Percentiles rank a stretch among this genome's conserved stretches.
These are phyloP conservation scores for Prionailurus bengalensis DNA, from an alignment of 2,113 vertebrate species.

Conservation along the genomic window DNA sequence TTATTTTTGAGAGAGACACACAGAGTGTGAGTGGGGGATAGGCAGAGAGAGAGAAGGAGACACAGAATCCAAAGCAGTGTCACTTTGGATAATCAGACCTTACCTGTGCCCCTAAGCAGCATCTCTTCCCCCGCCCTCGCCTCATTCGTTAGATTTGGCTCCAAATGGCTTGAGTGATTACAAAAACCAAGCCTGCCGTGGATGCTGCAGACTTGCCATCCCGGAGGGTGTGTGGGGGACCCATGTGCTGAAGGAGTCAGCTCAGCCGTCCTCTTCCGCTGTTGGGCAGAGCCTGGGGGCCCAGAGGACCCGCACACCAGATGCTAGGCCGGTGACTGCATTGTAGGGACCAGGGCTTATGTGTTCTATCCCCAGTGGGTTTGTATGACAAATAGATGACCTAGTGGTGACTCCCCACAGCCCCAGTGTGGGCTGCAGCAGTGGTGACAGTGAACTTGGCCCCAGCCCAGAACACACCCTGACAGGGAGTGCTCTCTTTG, in stretches of 20 bases:
- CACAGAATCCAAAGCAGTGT: background rate
- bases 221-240: background rate
- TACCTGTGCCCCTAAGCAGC: background rate
- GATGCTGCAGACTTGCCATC: background rate
- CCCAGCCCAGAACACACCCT: background rate
- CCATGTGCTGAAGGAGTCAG: rapidly evolving
- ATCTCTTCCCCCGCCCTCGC: rapidly evolving
- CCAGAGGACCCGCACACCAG: background rate
- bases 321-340: background rate
- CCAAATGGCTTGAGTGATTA: background rate
- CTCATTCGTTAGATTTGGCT: background rate
- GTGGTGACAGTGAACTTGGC: background rate
- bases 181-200: background rate
- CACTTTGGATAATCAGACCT: background rate
- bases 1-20: no score
- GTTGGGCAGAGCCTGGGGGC: background rate
- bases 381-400: background rate
- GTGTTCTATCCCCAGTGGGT: background rate
- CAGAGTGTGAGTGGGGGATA: no score
- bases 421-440: background rate
- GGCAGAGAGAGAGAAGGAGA: no score
- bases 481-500: background rate
- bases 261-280: background rate
- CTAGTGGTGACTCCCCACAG: background rate
- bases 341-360: background rate